These are phyloP conservation scores for Nezara viridula DNA, from an alignment of 2,888 invertebrate genomes.

Conservation along the genomic window DNA sequence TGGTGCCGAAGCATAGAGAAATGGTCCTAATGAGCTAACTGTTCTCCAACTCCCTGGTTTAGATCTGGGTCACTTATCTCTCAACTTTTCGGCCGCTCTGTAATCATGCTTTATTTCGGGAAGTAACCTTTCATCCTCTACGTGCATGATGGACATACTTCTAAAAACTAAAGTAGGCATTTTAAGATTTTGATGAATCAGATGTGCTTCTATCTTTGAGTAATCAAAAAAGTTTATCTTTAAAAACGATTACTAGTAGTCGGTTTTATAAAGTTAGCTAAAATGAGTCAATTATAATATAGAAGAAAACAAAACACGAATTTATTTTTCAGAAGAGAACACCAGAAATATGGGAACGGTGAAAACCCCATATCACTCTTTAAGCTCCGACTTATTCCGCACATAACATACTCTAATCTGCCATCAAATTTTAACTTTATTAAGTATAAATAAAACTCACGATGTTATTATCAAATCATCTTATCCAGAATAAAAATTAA, in stretches of 20 bases:
- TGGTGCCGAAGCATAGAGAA: neutral
- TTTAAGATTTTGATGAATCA: neutral
- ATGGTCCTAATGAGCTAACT: constrained; percentile 1
- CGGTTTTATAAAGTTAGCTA: too few species aligned
- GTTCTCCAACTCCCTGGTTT: constrained; percentile 7
- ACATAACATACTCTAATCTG: too few species aligned
- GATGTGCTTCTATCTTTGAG: neutral
- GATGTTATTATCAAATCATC: too few species aligned
- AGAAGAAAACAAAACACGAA: too few species aligned
- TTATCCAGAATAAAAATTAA: too few species aligned
- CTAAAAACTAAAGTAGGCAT: neutral
- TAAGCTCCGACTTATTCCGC: too few species aligned
- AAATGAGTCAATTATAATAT: too few species aligned
- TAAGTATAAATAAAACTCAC: too few species aligned
- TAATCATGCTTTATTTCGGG: neutral
- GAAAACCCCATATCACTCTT: too few species aligned
- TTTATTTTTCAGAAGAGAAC: too few species aligned
- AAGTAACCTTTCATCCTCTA: neutral
- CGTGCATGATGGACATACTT: neutral
- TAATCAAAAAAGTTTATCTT: neutral
- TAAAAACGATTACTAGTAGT: neutral
- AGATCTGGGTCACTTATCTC: neutral
- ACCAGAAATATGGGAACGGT: too few species aligned
- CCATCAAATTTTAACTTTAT: too few species aligned
- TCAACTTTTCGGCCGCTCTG: neutral